Conservation (phyloP, 2,113 vertebrate species). For the Forbesichthys agassizii region DNA sequence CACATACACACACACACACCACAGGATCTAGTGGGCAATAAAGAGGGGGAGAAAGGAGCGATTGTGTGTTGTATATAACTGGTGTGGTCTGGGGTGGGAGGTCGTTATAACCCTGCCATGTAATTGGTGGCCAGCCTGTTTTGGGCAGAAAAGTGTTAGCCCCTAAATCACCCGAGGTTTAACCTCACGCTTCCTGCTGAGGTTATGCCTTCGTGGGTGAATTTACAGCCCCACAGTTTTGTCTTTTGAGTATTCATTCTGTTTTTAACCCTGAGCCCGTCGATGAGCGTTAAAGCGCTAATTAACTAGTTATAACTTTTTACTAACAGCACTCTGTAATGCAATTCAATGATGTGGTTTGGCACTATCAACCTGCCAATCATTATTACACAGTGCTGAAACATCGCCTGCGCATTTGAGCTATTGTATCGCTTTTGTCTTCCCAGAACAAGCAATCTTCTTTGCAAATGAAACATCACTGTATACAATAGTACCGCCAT, state of each 20-base stretch:
- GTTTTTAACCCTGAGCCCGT: slow-evolving; percentile 22
- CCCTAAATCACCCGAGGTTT: slow-evolving; percentile 11
- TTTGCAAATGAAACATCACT: slow-evolving; percentile 34
- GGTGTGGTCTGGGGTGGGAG: slow-evolving; percentile 37
- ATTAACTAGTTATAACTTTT: slow-evolving; percentile 24
- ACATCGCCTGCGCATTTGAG: slow-evolving; percentile 9
- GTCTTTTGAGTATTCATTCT: background rate
- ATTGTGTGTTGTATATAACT: slow-evolving; percentile 36
- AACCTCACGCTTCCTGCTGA: slow-evolving; percentile 1
- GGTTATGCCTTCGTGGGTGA: slow-evolving; percentile 20
- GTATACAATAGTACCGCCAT: slow-evolving; percentile 24
- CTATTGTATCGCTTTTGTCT: slow-evolving; percentile 39
- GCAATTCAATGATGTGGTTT: slow-evolving; percentile 16
- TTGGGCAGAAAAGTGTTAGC: slow-evolving; percentile 24
- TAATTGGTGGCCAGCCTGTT: slow-evolving; percentile 39
- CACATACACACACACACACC: slow-evolving; percentile 16
- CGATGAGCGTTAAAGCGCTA: slow-evolving; percentile 31
- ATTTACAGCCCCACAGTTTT: slow-evolving; percentile 4
- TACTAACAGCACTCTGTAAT: slow-evolving; percentile 11
- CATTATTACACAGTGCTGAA: slow-evolving; percentile 16
- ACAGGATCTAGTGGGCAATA: slow-evolving; percentile 22
- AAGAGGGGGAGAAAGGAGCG: background rate
- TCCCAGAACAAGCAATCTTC: slow-evolving; percentile 39
- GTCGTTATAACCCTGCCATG: slow-evolving; percentile 28
- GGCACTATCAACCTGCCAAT: slow-evolving; percentile 5